These are phyloP conservation scores for Heliocidaris erythrogramma DNA, from an alignment of 35 echinoderm and acorn worm species.

Conservation along the genomic window DNA sequence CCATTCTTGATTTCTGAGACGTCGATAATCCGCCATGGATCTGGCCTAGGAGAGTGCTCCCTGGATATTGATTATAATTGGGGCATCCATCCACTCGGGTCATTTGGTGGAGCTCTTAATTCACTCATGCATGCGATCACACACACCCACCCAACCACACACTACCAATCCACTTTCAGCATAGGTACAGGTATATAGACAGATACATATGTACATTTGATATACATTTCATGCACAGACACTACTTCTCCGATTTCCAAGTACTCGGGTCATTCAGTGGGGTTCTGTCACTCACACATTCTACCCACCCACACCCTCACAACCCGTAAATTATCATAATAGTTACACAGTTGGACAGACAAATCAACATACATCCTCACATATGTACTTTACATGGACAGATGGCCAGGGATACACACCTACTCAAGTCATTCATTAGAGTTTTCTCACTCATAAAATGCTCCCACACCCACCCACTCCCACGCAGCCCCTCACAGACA, in stretches of 20 bases:
- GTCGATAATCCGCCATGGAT: slow-evolving; percentile 42
- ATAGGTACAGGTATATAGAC: neutral
- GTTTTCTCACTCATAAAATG: too few relatives aligned
- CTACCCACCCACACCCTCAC: neutral
- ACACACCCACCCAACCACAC: neutral
- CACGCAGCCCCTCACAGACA: too few relatives aligned
- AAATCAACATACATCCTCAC: neutral
- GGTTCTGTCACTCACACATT: neutral
- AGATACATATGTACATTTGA: neutral
- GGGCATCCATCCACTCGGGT: neutral
- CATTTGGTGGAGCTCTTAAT: slow-evolving; percentile 6
- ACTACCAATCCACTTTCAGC: neutral
- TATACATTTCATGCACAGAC: neutral
- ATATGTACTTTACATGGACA: too few relatives aligned
- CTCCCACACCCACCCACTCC: too few relatives aligned
- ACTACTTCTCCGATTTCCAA: neutral
- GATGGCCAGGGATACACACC: too few relatives aligned
- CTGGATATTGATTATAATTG: slow-evolving; percentile 32
- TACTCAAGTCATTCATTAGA: too few relatives aligned
- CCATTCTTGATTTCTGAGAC: slow-evolving; percentile 33
- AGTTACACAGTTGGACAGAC: neutral
- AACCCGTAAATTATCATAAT: too few relatives aligned
- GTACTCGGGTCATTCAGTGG: neutral
- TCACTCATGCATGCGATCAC: neutral
- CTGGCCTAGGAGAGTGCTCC: neutral